Evolutionary conservation across 1,140 invertebrate genomes (phyloP), one percentile per base, ranked within the genome.

Genomic region (Drosophila miranda): DNA sequence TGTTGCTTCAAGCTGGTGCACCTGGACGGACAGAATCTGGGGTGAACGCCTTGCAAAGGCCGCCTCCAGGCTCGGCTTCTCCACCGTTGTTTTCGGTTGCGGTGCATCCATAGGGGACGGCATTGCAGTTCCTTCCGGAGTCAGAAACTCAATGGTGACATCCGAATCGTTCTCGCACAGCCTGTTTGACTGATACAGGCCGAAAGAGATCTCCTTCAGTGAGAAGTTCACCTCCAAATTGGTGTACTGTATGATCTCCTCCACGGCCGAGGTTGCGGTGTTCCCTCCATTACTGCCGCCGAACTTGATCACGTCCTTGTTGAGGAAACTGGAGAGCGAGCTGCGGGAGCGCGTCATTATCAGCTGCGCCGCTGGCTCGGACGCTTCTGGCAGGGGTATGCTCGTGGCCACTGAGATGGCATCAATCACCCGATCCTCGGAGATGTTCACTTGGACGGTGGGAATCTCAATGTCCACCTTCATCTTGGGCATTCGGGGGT

Each of bases 401-500:
- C 94, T 95, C 16, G 93, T 92, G 57, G 92, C 91, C 57, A 96
- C 93, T 59, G 16, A 46, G n/a, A 93, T 66, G 1, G 91, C 92
- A 61, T 93, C 92, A 4, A 94, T 69, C 2, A 95, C 83, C 55
- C 94, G 92, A 58, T 92, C 91, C 66, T 95, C 94, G 3, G 93
- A 92, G 50, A 95, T 89, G 64, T 92, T 93, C 2, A 95, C 72
- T 46, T 91, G 71, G 19, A 95, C 90, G 1, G 92, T 92, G 1
- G 94, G 94, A 16, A 95, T 78, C 23, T 92, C 77, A n/a, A 90
- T 94, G 9, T 93, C 91, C 0, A 96, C 74, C 91, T 95, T 95
- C 9, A 94, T 92, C 91, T 97, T 96, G 0, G 98, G 96, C 70
- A 99, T 92, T 16, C 96, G 90, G 0, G 97, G 95, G 92, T 99